These are phyloP conservation scores for Myotis findleyi DNA, from an alignment of 2,797 vertebrate genomes.

Conservation along the genomic window DNA sequence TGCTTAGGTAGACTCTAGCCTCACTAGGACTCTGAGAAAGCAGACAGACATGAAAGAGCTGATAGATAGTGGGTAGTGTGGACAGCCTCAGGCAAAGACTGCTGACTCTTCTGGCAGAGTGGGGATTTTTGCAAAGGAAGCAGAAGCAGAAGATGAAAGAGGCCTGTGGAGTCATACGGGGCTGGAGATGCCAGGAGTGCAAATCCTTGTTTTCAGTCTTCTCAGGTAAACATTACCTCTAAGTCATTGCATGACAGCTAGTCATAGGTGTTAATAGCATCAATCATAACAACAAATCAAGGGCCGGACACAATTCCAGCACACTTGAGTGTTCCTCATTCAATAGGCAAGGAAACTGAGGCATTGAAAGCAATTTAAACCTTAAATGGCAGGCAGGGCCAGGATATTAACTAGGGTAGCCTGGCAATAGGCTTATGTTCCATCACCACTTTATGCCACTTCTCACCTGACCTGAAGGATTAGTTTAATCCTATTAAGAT, in stretches of 20 bases:
- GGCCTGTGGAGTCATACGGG: neutral
- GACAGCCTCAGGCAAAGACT: neutral
- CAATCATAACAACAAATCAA: neutral
- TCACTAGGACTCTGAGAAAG: neutral
- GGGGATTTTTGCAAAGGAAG: neutral
- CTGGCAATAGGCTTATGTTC: neutral
- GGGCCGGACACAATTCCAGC: neutral
- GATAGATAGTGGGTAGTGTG: neutral
- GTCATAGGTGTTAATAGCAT: neutral
- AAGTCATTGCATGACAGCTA: neutral
- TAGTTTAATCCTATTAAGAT: conserved; percentile 39
- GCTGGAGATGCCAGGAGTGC: neutral
- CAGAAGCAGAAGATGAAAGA: neutral
- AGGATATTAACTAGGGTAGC: neutral
- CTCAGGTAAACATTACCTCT: conserved; percentile 33
- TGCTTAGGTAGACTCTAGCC: neutral
- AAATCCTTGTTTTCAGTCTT: neutral
- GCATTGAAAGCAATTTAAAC: neutral
- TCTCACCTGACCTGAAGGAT: conserved; percentile 14
- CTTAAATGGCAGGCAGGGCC: neutral
- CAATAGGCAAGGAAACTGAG: neutral
- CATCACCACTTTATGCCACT: neutral
- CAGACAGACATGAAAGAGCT: neutral
- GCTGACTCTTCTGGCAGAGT: neutral
- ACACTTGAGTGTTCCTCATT: neutral